phyloP scores from a whole-genome alignment of 2,888 invertebrate genomes.

The Cerceris rybyensis region DNA sequence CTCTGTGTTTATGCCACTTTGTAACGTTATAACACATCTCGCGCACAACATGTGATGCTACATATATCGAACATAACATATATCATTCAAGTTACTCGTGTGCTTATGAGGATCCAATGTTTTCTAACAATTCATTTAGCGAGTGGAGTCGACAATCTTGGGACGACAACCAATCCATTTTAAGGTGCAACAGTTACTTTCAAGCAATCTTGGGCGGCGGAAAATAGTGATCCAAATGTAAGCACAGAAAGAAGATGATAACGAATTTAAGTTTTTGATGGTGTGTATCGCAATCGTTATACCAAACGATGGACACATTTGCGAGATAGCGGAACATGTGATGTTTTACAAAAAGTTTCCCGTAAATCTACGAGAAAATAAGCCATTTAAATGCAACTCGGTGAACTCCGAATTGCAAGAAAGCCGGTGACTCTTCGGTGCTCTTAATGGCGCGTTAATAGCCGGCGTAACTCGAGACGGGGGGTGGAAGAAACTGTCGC shows the following conservation, averaged over 20 bases:
- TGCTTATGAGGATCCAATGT: too few relatives aligned
- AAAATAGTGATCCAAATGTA: too few relatives aligned
- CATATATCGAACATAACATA: too few relatives aligned
- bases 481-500: conserved; percentile 5
- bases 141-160: not conserved
- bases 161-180: not conserved
- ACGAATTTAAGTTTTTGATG: too few relatives aligned
- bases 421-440: conserved; percentile 36
- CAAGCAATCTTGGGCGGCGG: not conserved
- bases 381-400: conserved; percentile 41
- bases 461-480: conserved; percentile 27
- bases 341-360: conserved; percentile 17
- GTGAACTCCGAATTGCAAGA: conserved; percentile 20
- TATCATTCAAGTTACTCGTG: too few relatives aligned
- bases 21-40: too few relatives aligned
- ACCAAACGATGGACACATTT: conserved; percentile 3
- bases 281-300: too few relatives aligned
- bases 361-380: conserved; percentile 44
- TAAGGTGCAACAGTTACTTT: not conserved
- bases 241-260: too few relatives aligned
- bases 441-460: conserved; percentile 59
- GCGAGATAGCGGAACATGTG: not conserved
- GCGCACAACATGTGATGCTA: too few relatives aligned
- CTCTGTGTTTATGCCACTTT: too few relatives aligned
- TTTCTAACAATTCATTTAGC: too few relatives aligned